phyloP scores from a whole-genome alignment of 2,888 invertebrate species.

The Tridacna gigas region DNA sequence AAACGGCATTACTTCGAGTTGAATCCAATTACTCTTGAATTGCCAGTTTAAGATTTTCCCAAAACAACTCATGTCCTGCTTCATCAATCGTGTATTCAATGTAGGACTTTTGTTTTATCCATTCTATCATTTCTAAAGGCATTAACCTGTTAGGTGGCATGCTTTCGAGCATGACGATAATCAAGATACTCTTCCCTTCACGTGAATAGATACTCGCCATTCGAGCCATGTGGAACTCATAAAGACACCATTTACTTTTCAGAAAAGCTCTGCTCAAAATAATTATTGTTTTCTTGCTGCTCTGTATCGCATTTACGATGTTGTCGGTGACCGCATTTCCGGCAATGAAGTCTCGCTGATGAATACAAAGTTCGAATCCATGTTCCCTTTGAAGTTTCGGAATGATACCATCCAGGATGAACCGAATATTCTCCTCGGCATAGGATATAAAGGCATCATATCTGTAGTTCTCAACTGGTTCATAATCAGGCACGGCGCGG shows the following conservation, averaged over 20 bases:
- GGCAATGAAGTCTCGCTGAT: constrained; percentile 67
- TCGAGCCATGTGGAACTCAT: constrained; percentile 70
- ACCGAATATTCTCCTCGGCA: constrained; percentile 41
- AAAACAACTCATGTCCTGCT: constrained; percentile 6
- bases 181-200: background rate
- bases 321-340: constrained; percentile 66
- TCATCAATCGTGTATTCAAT: constrained; percentile 10
- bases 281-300: constrained; percentile 67
- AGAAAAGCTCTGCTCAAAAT: constrained; percentile 65
- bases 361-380: constrained; percentile 64
- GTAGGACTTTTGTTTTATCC: constrained; percentile 8
- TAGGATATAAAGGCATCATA: constrained; percentile 56
- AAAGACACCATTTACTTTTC: constrained; percentile 68
- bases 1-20: too few relatives aligned
- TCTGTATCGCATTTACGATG: constrained; percentile 65
- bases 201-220: constrained; percentile 63
- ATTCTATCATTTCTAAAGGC: constrained; percentile 25
- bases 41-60: constrained; percentile 7
- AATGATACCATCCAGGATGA: constrained; percentile 27
- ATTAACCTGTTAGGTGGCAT: background rate
- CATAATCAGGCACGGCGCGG: background rate
- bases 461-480: constrained; percentile 22
- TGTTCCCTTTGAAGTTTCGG: constrained; percentile 22
- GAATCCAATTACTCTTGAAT: background rate
- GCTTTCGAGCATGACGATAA: constrained; percentile 7